These are phyloP conservation scores for Pristionchus maxplancki DNA, from an alignment of 2,888 invertebrate genomes.

Conservation along the genomic window DNA sequence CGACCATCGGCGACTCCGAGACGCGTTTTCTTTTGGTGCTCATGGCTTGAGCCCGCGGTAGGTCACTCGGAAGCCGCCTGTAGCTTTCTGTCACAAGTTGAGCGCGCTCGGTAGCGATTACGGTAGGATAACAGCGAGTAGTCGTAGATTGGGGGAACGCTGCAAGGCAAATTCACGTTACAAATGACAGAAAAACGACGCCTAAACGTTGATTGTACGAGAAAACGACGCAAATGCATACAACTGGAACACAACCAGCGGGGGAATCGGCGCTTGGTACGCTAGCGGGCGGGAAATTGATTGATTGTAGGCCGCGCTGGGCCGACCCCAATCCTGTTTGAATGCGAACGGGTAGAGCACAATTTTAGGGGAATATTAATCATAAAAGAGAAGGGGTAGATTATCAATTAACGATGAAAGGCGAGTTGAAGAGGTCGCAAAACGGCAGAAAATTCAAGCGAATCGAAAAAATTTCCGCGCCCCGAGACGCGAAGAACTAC, in stretches of 20 bases:
- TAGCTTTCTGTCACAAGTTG: not conserved
- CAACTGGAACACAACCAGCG: not conserved
- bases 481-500: slow-evolving; percentile 43
- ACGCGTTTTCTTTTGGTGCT: slow-evolving; percentile 63
- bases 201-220: not conserved
- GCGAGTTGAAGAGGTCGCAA: slow-evolving; percentile 29
- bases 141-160: not conserved
- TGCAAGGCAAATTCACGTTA: not conserved
- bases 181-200: no score
- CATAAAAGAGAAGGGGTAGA: not conserved
- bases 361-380: not conserved
- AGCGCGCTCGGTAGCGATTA: not conserved
- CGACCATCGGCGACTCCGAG: slow-evolving; percentile 51
- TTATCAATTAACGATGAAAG: not conserved
- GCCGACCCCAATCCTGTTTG: slow-evolving; percentile 24
- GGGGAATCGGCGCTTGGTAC: not conserved
- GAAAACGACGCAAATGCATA: not conserved
- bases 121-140: not conserved
- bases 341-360: not conserved
- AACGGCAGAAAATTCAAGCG: slow-evolving; percentile 33
- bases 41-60: slow-evolving; percentile 53
- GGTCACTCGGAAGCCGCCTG: not conserved
- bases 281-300: slow-evolving; percentile 33
- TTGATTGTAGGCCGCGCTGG: slow-evolving; percentile 1
- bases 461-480: slow-evolving; percentile 53